Evolutionary conservation across 2,113 vertebrate species (phyloP), one percentile per base, ranked within the genome.

Genomic region (Eidolon helvum): DNA sequence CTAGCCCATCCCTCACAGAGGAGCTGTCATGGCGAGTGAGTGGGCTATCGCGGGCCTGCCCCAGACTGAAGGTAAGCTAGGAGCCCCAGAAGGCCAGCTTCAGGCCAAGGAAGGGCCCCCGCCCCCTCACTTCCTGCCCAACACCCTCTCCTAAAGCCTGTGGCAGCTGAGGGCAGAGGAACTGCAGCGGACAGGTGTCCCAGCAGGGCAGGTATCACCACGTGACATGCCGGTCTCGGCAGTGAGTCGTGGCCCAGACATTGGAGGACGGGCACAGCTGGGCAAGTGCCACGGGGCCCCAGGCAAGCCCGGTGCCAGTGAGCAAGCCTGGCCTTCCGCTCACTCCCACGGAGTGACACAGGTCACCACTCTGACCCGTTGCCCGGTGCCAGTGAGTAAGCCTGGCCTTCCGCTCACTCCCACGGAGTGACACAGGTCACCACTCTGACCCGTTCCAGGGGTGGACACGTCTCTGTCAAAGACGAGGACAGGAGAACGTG

Each of bases 211-310:
- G 40, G 74, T 4, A 19, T 1, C 10, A 24, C 5, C 24, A 26
- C 33, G 19, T 40, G 57, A 16, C 12, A 4, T 3, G n/a, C 1
- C 1, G 4, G 9, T 57, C 45, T 24, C 1, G 1, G 38, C 2
- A 40, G 50, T 0, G 22, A 22, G 10, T 4, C 0, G 15, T 24
- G 2, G 16, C 5, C 8, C 48, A 53, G 75, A 43, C 21, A 24
- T 28, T 19, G 10, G 65, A 35, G 55, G 53, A 66, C 35, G 33
- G 61, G 12, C 14, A 0, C 14, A 6, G 24, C 7, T 11, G 40
- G 26, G 61, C 26, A 11, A 80, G 7, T 3, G 22, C 15, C 18
- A 15, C 24, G 1, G 30, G 19, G 18, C 28, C 33, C 53, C 35
- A 48, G 35, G 22, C 7, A 30, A n/a, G 30, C 45, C 38, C 0